Percentiles rank a stretch among this genome's conserved stretches.
phyloP scores from a whole-genome alignment of 2,888 invertebrate genomes.

The Acleris literana region DNA sequence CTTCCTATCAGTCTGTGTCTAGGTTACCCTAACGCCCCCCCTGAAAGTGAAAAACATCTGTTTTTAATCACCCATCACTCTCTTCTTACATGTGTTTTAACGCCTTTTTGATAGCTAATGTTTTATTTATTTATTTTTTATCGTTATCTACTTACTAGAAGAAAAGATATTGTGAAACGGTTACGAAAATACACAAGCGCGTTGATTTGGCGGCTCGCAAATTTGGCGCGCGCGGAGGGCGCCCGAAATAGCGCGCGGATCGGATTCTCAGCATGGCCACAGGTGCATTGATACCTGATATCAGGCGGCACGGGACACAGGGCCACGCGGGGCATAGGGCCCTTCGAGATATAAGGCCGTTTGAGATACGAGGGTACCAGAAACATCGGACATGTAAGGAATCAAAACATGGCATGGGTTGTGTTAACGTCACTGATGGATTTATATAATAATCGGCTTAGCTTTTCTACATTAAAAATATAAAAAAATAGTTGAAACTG shows the following conservation, averaged over 20 bases:
- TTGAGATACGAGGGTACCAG: background rate
- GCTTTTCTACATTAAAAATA: no score
- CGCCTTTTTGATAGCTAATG: background rate
- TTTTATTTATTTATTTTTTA: constrained; percentile 3
- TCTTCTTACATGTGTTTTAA: background rate
- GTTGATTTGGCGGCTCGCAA: constrained; percentile 80
- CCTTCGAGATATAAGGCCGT: background rate
- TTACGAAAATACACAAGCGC: constrained; percentile 77
- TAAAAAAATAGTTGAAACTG: no score
- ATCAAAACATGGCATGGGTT: no score
- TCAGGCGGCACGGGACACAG: background rate
- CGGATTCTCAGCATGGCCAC: constrained; percentile 73
- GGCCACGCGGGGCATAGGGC: background rate
- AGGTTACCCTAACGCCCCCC: no score
- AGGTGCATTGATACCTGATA: constrained; percentile 37
- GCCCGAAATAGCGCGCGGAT: constrained; percentile 77
- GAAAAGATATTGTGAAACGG: constrained; percentile 74
- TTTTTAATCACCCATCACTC: no score
- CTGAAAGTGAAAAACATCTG: no score
- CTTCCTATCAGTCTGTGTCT: no score
- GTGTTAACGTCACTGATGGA: no score
- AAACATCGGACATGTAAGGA: no score
- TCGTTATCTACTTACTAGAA: constrained; percentile 35
- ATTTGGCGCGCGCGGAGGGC: constrained; percentile 78
- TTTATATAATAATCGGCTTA: no score